A percentile compares a stretch with the other conserved stretches of the same genome.
These are phyloP conservation scores for Eriocheir sinensis DNA, from an alignment of 1,140 invertebrate genomes.

Conservation along the genomic window DNA sequence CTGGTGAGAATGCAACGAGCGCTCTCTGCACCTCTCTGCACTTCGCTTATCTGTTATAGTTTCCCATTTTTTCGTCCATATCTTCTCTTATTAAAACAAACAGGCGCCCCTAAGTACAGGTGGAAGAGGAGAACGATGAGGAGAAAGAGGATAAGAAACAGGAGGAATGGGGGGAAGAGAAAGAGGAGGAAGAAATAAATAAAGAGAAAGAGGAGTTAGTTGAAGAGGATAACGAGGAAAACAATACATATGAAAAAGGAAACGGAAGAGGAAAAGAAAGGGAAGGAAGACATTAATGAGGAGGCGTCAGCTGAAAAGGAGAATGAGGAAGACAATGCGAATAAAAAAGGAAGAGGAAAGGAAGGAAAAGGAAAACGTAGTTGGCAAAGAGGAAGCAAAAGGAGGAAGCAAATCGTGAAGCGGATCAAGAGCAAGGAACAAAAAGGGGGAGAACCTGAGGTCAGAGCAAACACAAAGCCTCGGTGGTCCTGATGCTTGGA, in stretches of 20 bases:
- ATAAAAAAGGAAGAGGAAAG: background rate
- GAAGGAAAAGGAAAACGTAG: background rate
- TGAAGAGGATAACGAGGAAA: background rate
- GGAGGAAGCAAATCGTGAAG: background rate
- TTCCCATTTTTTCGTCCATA: no score
- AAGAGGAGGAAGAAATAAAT: background rate
- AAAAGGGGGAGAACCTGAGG: slow-evolving; percentile 18
- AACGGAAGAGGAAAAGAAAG: background rate
- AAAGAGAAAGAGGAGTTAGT: background rate
- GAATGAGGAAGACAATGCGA: background rate
- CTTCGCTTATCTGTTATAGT: no score
- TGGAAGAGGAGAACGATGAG: background rate
- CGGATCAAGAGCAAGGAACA: background rate
- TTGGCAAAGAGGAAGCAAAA: background rate
- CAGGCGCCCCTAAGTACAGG: no score
- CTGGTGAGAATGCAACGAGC: no score
- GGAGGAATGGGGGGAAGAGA: background rate
- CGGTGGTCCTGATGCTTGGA: slow-evolving; percentile 2
- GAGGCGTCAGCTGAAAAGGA: no score
- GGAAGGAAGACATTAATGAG: background rate
- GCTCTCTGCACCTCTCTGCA: no score
- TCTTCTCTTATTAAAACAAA: background rate
- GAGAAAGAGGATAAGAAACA: background rate
- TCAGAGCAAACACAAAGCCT: background rate
- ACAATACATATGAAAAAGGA: background rate